A percentile compares a stretch with the other conserved stretches of the same genome.
Evolutionary conservation across 2,888 invertebrate genomes (phyloP).

Genomic region (Lasioglossum leucozonium): DNA sequence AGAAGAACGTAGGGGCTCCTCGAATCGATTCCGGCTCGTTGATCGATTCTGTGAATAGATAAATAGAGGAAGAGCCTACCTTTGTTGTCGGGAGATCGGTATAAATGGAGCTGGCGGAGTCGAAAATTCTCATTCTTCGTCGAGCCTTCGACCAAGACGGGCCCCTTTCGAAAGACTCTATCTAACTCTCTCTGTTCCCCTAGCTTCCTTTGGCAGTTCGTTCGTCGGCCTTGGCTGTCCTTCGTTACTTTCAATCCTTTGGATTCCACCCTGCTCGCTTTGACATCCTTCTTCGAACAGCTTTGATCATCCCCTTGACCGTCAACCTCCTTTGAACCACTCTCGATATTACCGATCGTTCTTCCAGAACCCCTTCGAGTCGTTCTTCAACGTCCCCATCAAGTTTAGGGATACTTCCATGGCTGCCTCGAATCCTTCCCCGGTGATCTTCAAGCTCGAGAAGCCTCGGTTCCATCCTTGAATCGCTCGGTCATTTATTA

Average conservation of each 20-base stretch:
- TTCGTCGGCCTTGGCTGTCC: background rate
- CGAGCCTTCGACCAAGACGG: background rate
- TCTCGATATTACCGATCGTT: background rate
- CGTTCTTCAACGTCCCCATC: background rate
- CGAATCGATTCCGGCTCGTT: slow-evolving; percentile 7
- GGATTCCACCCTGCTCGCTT: background rate
- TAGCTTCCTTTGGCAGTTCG: background rate
- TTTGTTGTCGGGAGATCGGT: background rate
- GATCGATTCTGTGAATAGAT: slow-evolving; percentile 7
- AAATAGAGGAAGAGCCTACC: background rate
- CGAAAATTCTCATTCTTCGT: slow-evolving; percentile 7
- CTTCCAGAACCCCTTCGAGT: background rate
- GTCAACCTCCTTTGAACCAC: background rate
- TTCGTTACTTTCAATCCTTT: background rate
- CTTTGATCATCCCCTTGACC: slow-evolving; percentile 14
- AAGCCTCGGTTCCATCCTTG: background rate
- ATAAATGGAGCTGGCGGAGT: background rate
- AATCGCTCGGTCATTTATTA: background rate
- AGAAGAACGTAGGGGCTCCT: background rate
- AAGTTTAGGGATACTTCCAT: background rate
- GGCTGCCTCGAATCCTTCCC: background rate
- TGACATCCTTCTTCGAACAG: background rate
- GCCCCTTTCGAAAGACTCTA: background rate
- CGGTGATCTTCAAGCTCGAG: background rate
- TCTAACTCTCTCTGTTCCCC: background rate